Conservation (phyloP, 2,113 vertebrate genomes). For the Hylia prasina region DNA sequence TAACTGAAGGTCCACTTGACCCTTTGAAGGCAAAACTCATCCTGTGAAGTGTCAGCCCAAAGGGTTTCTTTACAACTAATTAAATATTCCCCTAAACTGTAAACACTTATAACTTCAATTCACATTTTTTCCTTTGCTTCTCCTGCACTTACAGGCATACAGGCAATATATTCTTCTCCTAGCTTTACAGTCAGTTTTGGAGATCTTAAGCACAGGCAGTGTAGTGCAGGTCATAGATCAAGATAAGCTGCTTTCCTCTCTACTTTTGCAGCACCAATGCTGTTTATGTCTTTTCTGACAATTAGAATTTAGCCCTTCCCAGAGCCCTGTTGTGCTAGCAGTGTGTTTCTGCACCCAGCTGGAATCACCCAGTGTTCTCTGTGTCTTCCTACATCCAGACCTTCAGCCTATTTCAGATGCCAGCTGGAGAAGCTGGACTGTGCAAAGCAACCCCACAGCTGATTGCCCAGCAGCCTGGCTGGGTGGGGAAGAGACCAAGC, state of each 20-base stretch:
- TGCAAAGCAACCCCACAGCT: fast-evolving
- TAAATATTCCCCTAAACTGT: background rate
- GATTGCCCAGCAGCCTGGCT: background rate
- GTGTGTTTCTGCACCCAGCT: background rate
- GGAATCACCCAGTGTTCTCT: background rate
- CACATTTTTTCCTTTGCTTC: background rate
- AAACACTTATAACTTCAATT: background rate
- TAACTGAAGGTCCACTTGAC: background rate
- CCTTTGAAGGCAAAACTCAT: background rate
- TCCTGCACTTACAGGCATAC: background rate
- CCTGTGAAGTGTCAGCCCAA: background rate
- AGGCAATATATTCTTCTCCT: background rate
- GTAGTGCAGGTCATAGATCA: background rate
- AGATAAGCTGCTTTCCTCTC: background rate
- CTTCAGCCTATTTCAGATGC: background rate
- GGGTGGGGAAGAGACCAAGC: background rate
- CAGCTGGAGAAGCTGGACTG: background rate
- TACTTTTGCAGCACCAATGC: background rate
- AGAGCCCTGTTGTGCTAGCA: background rate
- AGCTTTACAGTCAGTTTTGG: background rate
- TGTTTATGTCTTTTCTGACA: background rate
- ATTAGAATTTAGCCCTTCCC: background rate
- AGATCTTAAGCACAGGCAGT: background rate
- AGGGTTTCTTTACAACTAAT: background rate
- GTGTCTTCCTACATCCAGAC: background rate